A percentile compares a stretch with the other conserved stretches of the same genome.
phyloP scores from a whole-genome alignment of 2,113 vertebrate genomes.

The Grallaria varia region DNA sequence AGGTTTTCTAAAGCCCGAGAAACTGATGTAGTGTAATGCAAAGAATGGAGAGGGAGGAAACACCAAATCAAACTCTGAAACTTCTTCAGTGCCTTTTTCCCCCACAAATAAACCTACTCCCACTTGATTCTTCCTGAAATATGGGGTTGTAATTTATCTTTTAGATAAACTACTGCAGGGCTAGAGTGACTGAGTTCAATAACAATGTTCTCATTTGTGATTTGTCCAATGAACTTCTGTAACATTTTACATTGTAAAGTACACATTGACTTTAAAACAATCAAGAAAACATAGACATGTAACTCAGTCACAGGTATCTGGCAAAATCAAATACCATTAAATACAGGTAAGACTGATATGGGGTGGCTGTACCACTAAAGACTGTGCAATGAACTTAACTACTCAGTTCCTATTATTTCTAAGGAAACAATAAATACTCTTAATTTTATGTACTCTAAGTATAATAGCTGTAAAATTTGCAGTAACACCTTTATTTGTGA shows the following conservation, averaged over 20 bases:
- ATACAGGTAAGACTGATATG: background rate
- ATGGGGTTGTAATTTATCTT: background rate
- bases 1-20: background rate
- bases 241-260: background rate
- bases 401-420: background rate
- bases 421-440: background rate
- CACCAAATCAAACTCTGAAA: background rate
- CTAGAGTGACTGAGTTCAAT: background rate
- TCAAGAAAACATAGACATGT: background rate
- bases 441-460: background rate
- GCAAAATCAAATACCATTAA: background rate
- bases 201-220: background rate
- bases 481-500: background rate
- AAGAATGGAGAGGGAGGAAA: background rate
- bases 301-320: background rate
- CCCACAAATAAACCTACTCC: background rate
- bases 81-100: background rate
- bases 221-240: background rate
- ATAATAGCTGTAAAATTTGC: background rate
- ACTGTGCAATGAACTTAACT: background rate
- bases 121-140: background rate
- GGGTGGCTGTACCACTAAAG: background rate
- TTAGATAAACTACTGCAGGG: background rate
- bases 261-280: background rate
- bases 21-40: background rate